Percentiles rank a stretch among this genome's conserved stretches.
These are phyloP conservation scores for Diorhabda elongata DNA, from an alignment of 1,140 invertebrate genomes.

Conservation along the genomic window DNA sequence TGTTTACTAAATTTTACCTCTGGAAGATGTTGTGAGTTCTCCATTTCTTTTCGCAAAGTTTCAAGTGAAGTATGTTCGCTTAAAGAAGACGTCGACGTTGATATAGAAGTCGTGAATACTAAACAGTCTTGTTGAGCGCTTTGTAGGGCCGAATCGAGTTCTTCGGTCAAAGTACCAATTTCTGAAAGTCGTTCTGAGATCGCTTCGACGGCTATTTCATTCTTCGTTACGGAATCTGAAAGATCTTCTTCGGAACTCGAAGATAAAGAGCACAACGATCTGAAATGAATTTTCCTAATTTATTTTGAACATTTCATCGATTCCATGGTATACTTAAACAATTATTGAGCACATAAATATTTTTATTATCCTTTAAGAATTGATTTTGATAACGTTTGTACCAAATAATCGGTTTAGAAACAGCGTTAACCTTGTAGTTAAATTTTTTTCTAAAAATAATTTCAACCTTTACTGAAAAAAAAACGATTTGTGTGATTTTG, in stretches of 20 bases:
- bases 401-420: no score
- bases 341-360: neutral
- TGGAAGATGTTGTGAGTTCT: constrained; percentile 13
- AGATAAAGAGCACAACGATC: constrained; percentile 40
- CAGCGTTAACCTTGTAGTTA: neutral
- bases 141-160: constrained; percentile 57
- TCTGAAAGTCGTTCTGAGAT: constrained; percentile 61
- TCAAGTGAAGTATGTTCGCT: constrained; percentile 15
- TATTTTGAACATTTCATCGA: neutral
- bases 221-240: constrained; percentile 44
- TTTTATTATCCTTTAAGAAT: neutral
- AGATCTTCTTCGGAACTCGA: constrained; percentile 25
- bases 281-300: constrained; percentile 29
- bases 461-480: no score
- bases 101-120: constrained; percentile 31
- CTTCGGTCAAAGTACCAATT: constrained; percentile 62
- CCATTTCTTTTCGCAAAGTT: constrained; percentile 22
- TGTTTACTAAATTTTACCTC: constrained; percentile 23
- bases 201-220: constrained; percentile 60
- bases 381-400: no score
- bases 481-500: no score
- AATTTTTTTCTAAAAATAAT: neutral
- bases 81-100: constrained; percentile 24
- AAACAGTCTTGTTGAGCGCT: constrained; percentile 49
- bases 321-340: constrained; percentile 1